Base-by-base conservation (phyloP, 2,888 invertebrate species). In the Melieria omissa region DNA sequence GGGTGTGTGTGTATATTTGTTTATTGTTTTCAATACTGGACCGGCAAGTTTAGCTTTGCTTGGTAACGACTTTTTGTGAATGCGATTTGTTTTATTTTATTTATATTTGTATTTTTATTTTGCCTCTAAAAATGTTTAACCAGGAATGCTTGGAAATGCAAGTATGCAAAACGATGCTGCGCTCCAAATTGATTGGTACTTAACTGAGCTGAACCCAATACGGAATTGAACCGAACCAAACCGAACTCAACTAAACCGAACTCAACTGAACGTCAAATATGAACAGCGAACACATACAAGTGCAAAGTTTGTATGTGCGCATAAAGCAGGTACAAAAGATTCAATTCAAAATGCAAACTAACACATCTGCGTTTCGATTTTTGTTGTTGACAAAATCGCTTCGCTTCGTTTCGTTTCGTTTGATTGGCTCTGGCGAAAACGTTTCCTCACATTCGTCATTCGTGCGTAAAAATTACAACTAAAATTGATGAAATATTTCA, bases 11-110 rank as follows among this genome's bases (percentile, higher is more conserved):
- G 2, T 16, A 29, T 60, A 10, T 65, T 65, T 49, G 49, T n/a
- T 4, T 66, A 16, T 61, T 49, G 68, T 70, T 71, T 73, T 60
- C 72, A 84, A 84, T 84, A 84, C 83, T 84, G 83, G 81, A 81
- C 79, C 79, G 83, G 84, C 81, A 83, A 84, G 81, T 80, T 78
- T 64, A 46, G 72, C 71, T 54, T 54, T 68, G 49, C 29, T 29
- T 29, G 29, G 29, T 29, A 29, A 29, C 29, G 29, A 29, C 29
- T 29, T 29, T 65, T 66, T 57, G 60, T 65, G 65, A 64, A 29
- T 55, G 41, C n/a, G 29, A 55, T 49, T 41, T 8, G 16, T 29
- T 49, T 45, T n/a, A 41, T n/a, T 66, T 66, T 66, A 5, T 52
- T 52, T 64, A 44, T 66, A 44, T 66, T 66, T 52, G 29, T 29